Conservation (phyloP, 2,113 vertebrate genomes). For the Azemiops feae region DNA sequence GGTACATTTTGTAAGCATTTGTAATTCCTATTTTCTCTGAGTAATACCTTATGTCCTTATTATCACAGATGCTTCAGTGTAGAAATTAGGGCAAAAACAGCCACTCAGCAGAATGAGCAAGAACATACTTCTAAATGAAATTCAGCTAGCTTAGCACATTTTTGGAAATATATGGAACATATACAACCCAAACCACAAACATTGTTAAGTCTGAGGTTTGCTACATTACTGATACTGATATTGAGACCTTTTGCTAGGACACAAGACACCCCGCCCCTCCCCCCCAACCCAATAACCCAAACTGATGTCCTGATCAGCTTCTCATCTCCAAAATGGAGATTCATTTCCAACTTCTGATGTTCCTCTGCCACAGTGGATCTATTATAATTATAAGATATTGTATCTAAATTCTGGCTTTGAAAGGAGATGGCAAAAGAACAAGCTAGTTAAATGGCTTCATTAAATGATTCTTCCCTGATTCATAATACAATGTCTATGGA, state of each 20-base stretch:
- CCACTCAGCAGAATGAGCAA: not conserved
- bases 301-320: not conserved
- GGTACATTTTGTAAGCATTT: not conserved
- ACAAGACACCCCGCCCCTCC: not conserved
- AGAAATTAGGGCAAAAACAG: not conserved
- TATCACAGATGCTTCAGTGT: not conserved
- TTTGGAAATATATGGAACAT: not conserved
- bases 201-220: not conserved
- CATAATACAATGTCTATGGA: constrained; percentile 10
- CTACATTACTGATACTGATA: not conserved
- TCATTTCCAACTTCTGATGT: not conserved
- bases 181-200: not conserved
- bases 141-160: not conserved
- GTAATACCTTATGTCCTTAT: not conserved
- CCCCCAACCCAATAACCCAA: not conserved
- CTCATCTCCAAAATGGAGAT: not conserved
- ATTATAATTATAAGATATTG: not conserved
- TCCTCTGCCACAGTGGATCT: not conserved
- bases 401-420: not conserved
- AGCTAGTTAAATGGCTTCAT: not conserved
- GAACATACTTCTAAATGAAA: not conserved
- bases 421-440: not conserved
- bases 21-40: not conserved
- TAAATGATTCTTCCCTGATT: constrained; percentile 23
- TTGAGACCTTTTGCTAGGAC: not conserved